Conservation (phyloP, 1,140 invertebrate species). For the Pachyrhynchus sulphureomaculatus region DNA sequence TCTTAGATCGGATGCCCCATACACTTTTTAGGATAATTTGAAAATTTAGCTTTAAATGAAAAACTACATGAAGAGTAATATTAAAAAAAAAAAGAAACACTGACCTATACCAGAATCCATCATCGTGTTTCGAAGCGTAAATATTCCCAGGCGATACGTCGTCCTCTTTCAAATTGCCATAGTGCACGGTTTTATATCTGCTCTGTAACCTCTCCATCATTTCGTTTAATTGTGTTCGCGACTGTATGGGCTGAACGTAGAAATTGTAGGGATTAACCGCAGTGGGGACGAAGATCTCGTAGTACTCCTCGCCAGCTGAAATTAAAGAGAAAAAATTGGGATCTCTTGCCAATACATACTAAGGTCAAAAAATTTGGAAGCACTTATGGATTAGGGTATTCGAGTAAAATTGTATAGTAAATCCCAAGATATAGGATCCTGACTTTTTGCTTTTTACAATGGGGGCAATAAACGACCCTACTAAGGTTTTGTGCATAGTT, state of each 20-base stretch:
- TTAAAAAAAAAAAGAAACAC: too few species aligned
- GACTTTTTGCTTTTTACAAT: too few species aligned
- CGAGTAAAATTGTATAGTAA: too few species aligned
- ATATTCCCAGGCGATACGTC: slow-evolving; percentile 46
- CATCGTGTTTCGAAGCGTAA: slow-evolving; percentile 46
- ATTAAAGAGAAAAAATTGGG: background rate
- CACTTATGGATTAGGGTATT: too few species aligned
- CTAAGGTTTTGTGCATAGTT: too few species aligned
- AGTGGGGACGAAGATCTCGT: slow-evolving; percentile 43
- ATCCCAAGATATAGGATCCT: too few species aligned
- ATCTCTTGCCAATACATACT: background rate
- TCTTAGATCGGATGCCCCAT: too few species aligned
- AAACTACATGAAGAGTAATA: background rate
- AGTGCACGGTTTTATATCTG: slow-evolving; percentile 34
- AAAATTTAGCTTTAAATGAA: background rate
- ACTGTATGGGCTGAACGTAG: slow-evolving; percentile 45
- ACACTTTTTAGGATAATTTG: too few species aligned
- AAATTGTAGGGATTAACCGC: slow-evolving; percentile 51
- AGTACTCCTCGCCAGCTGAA: slow-evolving; percentile 36
- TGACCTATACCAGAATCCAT: slow-evolving; percentile 48
- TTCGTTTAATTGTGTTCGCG: slow-evolving; percentile 29
- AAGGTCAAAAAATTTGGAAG: too few species aligned
- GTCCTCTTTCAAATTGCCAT: slow-evolving; percentile 39
- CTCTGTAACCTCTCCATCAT: slow-evolving; percentile 45
- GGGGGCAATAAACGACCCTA: too few species aligned